A percentile compares a stretch with the other conserved stretches of the same genome.
phyloP scores from a whole-genome alignment of 2,113 vertebrate genomes.

The Romanogobio albipinnatus region DNA sequence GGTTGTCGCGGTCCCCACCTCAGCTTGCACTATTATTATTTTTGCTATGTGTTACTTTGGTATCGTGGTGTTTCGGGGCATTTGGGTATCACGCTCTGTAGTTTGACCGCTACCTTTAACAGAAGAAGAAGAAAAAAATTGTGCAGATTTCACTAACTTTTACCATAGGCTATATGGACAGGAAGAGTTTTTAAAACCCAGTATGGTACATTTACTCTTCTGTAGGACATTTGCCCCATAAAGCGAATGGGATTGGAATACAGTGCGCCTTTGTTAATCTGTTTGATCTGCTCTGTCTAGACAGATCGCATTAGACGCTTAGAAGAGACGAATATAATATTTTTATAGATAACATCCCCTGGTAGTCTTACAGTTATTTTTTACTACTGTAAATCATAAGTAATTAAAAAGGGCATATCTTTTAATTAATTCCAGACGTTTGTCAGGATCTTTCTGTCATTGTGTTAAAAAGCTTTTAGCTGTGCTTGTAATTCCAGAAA shows the following conservation, averaged over 20 bases:
- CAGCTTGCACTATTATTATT: not conserved
- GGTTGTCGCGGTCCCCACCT: not conserved
- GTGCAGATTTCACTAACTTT: not conserved
- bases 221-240: not conserved
- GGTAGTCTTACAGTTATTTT: not conserved
- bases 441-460: not conserved
- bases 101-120: not conserved
- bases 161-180: not conserved
- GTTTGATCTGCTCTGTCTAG: not conserved
- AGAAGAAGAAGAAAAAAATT: not conserved
- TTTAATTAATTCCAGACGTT: not conserved
- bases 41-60: not conserved
- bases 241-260: not conserved
- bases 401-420: not conserved
- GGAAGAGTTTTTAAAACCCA: not conserved
- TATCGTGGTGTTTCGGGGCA: not conserved
- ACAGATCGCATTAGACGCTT: conserved; percentile 23
- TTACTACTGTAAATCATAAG: not conserved
- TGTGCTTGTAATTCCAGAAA: no score
- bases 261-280: conserved; percentile 18
- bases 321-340: not conserved
- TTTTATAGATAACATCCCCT: not conserved
- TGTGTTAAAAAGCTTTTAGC: not conserved
- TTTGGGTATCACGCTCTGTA: not conserved
- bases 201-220: not conserved